These are phyloP conservation scores for Seira sanloemensis DNA, from an alignment of 2,888 invertebrate species.

Conservation along the genomic window DNA sequence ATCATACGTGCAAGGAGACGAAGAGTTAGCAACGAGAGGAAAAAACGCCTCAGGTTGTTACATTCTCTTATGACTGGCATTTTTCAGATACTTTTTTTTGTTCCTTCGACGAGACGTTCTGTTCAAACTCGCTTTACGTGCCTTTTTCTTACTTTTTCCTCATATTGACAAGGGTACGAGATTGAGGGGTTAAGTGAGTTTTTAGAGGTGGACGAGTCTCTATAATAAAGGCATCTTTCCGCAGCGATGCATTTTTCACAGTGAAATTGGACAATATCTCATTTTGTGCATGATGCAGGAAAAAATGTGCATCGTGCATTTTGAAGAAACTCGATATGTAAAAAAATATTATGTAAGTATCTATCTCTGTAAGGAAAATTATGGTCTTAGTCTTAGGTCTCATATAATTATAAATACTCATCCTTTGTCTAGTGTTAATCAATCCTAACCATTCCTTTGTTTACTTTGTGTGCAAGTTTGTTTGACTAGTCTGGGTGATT, in stretches of 20 bases:
- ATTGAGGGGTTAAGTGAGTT: neutral
- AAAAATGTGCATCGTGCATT: too few relatives aligned
- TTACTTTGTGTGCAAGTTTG: neutral
- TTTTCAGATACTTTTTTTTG: slow-evolving; percentile 42
- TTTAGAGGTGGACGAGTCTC: too few relatives aligned
- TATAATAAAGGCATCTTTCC: too few relatives aligned
- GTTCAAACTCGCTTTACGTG: slow-evolving; percentile 15
- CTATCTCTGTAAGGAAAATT: too few relatives aligned
- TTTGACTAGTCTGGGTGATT: neutral
- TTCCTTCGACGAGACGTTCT: slow-evolving; percentile 18
- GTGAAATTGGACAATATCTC: neutral
- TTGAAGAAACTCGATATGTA: too few relatives aligned
- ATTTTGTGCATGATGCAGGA: too few relatives aligned
- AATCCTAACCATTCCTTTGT: neutral
- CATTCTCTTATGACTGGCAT: slow-evolving; percentile 50
- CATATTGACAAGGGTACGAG: slow-evolving; percentile 29
- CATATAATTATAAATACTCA: too few relatives aligned
- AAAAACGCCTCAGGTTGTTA: slow-evolving; percentile 48
- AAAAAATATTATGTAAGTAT: too few relatives aligned
- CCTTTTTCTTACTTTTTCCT: neutral
- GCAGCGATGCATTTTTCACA: too few relatives aligned
- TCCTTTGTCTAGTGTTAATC: neutral
- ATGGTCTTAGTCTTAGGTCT: too few relatives aligned
- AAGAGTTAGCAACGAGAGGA: slow-evolving; percentile 20
- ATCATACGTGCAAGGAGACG: slow-evolving; percentile 9